Base-by-base conservation (phyloP, 2,797 vertebrate genomes). In the Leuciscus waleckii region DNA sequence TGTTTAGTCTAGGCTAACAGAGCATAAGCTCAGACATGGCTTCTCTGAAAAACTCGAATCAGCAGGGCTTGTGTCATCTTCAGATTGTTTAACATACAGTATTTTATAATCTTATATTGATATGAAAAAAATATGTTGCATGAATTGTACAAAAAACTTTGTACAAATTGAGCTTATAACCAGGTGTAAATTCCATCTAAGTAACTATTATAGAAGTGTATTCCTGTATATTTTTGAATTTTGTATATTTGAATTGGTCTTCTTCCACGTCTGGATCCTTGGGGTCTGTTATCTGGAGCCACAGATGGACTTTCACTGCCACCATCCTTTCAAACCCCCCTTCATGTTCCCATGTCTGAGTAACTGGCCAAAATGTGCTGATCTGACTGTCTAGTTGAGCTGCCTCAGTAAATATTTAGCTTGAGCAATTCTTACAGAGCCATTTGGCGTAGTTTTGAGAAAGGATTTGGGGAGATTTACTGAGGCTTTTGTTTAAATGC, bases 391-490 rank as follows among this genome's bases (percentile, higher is more conserved):
- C 79, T 70, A 74, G 58, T 68, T 87, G 74, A 90, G 88, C 89
- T 90, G 93, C 92, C 87, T 94, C 89, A 91, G 91, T 90, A 93
- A 93, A 92, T 90, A 93, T 89, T 89, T 89, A 75, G 82, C 87
- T 84, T 76, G 82, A 90, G 56, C 77, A 79, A 54, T 85, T 87
- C 85, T 85, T 75, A 73, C 56, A 37, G 79, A 86, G 79, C 87
- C 77, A 83, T 86, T 89, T 90, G 88, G 88, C 86, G 51, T 65
- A 78, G 82, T 65, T 93, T 92, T 94, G 93, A 94, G 94, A 94
- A 93, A 94, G 94, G 94, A 96, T 94, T 89, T 95, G 94, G 90
- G 89, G 51, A 91, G 90, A 94, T 95, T 95, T 94, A 93, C 92
- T 90, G 90, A 84, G 94, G 91, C 92, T 87, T 94, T 95, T 94